Conservation (phyloP, 2,113 vertebrate genomes). For the Forbesichthys agassizii region DNA sequence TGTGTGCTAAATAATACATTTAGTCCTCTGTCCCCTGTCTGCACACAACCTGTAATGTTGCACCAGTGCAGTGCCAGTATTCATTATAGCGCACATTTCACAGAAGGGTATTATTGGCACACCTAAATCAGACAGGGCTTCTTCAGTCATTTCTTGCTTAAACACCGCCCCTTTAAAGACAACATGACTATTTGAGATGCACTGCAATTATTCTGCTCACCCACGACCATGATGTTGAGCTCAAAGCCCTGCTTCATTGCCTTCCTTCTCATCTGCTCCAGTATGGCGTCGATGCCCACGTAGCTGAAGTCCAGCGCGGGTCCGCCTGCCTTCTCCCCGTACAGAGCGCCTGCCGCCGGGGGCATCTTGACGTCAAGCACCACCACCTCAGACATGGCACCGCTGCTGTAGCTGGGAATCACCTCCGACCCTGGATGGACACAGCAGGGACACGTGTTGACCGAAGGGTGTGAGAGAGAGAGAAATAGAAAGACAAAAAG, state of each 20-base stretch:
- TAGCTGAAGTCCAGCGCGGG: constrained; percentile 88
- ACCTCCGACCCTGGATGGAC: constrained; percentile 68
- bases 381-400: constrained; percentile 84
- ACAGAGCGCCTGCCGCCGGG: constrained; percentile 63
- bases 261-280: constrained; percentile 98
- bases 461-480: neutral
- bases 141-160: too few relatives aligned
- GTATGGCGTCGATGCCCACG: constrained; percentile 95
- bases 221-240: constrained; percentile 92
- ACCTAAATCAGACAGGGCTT: too few relatives aligned
- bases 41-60: too few relatives aligned
- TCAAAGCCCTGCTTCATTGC: constrained; percentile 99
- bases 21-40: too few relatives aligned
- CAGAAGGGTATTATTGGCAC: too few relatives aligned
- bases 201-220: constrained; percentile 43
- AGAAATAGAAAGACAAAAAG: constrained; percentile 9
- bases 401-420: constrained; percentile 71
- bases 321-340: constrained; percentile 72
- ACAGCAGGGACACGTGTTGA: neutral
- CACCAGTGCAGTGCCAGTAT: too few relatives aligned
- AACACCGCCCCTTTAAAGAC: too few relatives aligned
- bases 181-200: neutral
- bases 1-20: too few relatives aligned
- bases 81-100: too few relatives aligned
- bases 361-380: constrained; percentile 57